Conservation (phyloP, 2,113 vertebrate genomes). For the Lanius collurio region DNA sequence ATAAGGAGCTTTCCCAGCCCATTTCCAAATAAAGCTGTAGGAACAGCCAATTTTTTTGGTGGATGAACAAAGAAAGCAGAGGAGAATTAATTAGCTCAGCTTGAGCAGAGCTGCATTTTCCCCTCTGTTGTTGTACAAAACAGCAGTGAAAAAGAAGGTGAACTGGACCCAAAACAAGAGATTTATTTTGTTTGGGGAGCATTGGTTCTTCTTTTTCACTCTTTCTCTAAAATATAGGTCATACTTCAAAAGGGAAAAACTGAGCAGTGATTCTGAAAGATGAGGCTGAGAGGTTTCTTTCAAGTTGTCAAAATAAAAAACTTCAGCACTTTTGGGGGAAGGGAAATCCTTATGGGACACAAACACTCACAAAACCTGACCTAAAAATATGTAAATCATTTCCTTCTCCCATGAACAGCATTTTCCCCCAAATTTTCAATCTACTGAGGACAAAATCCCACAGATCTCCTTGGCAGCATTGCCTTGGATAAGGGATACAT, state of each 20-base stretch:
- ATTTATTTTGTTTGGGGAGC: not conserved
- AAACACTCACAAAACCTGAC: not conserved
- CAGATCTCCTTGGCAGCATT: not conserved
- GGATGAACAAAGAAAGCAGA: not conserved
- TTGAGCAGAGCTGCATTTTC: not conserved
- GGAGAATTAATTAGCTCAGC: not conserved
- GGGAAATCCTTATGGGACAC: not conserved
- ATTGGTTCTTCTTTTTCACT: not conserved
- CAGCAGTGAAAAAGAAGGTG: not conserved
- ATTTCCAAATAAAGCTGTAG: not conserved
- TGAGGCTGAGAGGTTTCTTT: not conserved
- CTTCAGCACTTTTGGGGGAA: not conserved
- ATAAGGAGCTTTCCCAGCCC: not conserved
- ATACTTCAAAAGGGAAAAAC: not conserved
- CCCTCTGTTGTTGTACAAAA: not conserved
- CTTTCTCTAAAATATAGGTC: not conserved
- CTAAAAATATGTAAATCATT: not conserved
- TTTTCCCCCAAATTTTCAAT: not conserved
- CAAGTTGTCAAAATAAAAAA: not conserved
- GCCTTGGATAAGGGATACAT: not conserved
- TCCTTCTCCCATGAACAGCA: not conserved
- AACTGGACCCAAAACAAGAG: not conserved
- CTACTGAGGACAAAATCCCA: not conserved
- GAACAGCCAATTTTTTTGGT: not conserved
- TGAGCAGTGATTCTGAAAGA: not conserved